Percentiles rank a stretch among this genome's conserved stretches.
Evolutionary conservation across 2,888 invertebrate genomes (phyloP).

Genomic region (Scotopteryx bipunctaria): DNA sequence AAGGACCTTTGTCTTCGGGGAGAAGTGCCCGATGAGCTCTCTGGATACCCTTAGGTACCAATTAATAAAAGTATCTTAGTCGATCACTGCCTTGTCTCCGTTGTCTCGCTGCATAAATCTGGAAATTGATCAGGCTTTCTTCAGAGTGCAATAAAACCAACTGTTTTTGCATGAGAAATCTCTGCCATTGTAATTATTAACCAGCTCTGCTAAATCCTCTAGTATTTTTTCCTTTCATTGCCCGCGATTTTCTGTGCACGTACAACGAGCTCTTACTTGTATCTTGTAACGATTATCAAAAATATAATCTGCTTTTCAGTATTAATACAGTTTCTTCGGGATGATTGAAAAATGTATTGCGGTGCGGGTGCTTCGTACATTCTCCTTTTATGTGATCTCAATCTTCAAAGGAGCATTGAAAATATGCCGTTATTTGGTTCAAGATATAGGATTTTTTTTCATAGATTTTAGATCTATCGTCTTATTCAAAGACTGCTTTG

Average conservation of each 20-base stretch:
- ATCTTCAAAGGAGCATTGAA: slow-evolving; percentile 33
- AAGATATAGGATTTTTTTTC: slow-evolving; percentile 21
- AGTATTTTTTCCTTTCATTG: not conserved
- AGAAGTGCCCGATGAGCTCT: slow-evolving; percentile 75
- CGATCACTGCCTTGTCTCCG: slow-evolving; percentile 54
- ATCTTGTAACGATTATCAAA: not conserved
- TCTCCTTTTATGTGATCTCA: slow-evolving; percentile 39
- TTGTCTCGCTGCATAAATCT: slow-evolving; percentile 47
- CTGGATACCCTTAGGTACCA: slow-evolving; percentile 66
- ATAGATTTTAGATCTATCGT: not conserved
- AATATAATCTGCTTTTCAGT: not conserved
- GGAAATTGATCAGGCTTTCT: slow-evolving; percentile 18
- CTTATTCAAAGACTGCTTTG: slow-evolving; percentile 2
- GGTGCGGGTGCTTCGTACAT: slow-evolving; percentile 40
- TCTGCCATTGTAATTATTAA: not conserved
- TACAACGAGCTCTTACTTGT: not conserved
- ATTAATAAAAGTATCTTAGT: slow-evolving; percentile 68
- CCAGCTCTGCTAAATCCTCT: not conserved
- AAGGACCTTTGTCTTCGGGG: slow-evolving; percentile 76
- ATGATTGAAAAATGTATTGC: slow-evolving; percentile 52
- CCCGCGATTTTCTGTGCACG: not conserved
- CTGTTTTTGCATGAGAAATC: not conserved
- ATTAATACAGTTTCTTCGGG: slow-evolving; percentile 37
- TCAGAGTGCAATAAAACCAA: slow-evolving; percentile 10
- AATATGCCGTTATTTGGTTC: slow-evolving; percentile 27